Conservation (phyloP, 2,888 invertebrate genomes). For the Chelonus formosanus region DNA sequence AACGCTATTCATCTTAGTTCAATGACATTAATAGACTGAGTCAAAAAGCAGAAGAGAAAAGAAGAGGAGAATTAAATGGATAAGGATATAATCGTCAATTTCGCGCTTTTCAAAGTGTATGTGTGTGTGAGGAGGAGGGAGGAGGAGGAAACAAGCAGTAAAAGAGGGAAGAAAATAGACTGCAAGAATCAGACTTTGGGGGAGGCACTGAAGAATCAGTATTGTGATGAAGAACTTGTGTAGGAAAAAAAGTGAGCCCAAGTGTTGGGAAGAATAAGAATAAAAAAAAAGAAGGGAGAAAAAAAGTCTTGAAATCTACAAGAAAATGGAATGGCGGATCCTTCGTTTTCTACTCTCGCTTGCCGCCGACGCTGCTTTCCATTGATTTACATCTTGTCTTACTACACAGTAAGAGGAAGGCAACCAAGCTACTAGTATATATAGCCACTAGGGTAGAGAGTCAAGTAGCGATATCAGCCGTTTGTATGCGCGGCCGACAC, state of each 20-base stretch:
- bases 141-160: not conserved
- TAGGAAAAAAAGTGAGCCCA: no score
- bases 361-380: slow-evolving; percentile 46
- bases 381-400: slow-evolving; percentile 64
- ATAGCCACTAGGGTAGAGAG: slow-evolving; percentile 38
- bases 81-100: slow-evolving; percentile 20
- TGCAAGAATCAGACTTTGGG: no score
- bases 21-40: no score
- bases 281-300: slow-evolving; percentile 36
- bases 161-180: not conserved
- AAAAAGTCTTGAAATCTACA: slow-evolving; percentile 41
- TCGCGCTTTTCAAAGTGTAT: not conserved
- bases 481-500: slow-evolving; percentile 63
- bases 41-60: slow-evolving; percentile 36
- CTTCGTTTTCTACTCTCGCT: slow-evolving; percentile 45
- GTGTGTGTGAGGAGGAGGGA: not conserved
- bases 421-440: no score
- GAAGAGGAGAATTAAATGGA: slow-evolving; percentile 40
- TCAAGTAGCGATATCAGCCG: slow-evolving; percentile 58
- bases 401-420: slow-evolving; percentile 36
- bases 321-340: slow-evolving; percentile 29
- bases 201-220: no score
- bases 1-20: not conserved
- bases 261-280: no score
- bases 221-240: no score